Evolutionary conservation across 2,797 vertebrate species (phyloP).

Genomic region (Gambelia wislizenii): DNA sequence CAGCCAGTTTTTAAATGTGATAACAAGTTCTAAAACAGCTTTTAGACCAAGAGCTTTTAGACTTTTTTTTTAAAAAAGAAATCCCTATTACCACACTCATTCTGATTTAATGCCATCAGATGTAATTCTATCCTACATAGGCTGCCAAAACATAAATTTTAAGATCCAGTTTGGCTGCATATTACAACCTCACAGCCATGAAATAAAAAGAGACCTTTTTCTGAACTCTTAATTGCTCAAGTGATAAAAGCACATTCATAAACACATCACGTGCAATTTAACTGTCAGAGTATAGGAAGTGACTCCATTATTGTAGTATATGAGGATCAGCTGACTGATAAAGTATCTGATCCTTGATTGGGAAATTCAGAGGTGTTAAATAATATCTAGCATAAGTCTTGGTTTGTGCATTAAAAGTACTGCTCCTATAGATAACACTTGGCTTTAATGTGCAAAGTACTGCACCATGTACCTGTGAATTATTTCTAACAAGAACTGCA

Average conservation of each 20-base stretch:
- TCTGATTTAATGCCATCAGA: slow-evolving; percentile 53
- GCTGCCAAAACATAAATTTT: slow-evolving; percentile 50
- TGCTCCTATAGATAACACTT: slow-evolving; percentile 35
- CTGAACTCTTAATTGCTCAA: slow-evolving; percentile 65
- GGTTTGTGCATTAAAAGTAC: slow-evolving; percentile 49
- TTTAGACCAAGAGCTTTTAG: slow-evolving; percentile 49
- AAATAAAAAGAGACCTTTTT: slow-evolving; percentile 46
- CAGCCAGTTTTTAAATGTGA: neutral
- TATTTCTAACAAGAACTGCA: slow-evolving; percentile 28
- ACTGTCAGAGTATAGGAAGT: slow-evolving; percentile 46
- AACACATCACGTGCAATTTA: slow-evolving; percentile 56
- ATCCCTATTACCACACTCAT: slow-evolving; percentile 45
- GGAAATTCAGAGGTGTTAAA: slow-evolving; percentile 56
- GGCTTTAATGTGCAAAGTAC: slow-evolving; percentile 53
- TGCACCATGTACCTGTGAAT: slow-evolving; percentile 36
- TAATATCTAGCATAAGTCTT: slow-evolving; percentile 33
- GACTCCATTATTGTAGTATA: slow-evolving; percentile 53
- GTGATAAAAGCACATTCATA: slow-evolving; percentile 57
- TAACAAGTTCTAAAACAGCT: slow-evolving; percentile 29
- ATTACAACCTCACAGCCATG: slow-evolving; percentile 44
- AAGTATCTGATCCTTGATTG: slow-evolving; percentile 32
- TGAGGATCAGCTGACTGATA: slow-evolving; percentile 41
- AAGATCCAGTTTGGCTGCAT: slow-evolving; percentile 40
- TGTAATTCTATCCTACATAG: slow-evolving; percentile 32
- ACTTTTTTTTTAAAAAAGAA: slow-evolving; percentile 15